Conservation (phyloP, 2,797 vertebrate genomes). For the Peromyscus eremicus region DNA sequence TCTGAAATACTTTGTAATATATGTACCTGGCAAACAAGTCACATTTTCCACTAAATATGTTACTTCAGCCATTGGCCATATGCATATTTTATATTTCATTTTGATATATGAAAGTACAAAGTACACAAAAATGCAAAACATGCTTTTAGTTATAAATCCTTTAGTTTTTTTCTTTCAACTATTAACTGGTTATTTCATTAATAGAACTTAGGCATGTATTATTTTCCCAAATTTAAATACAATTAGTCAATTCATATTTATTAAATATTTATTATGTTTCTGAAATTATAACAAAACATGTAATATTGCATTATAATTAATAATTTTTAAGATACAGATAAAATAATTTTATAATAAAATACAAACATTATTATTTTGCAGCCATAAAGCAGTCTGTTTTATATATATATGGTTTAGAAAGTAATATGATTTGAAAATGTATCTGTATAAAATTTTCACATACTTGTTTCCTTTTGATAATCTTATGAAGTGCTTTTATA, state of each 20-base stretch:
- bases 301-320: background rate
- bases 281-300: background rate
- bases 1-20: background rate
- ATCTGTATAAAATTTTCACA: background rate
- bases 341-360: too few species aligned
- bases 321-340: background rate
- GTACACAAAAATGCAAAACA: too few species aligned
- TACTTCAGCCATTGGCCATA: background rate
- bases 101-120: background rate
- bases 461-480: background rate
- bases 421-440: background rate
- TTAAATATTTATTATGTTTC: background rate
- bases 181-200: background rate
- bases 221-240: background rate
- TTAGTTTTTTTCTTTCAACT: background rate
- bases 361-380: background rate
- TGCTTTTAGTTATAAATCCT: background rate
- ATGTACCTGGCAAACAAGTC: background rate
- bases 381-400: background rate
- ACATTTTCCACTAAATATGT: background rate
- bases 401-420: background rate
- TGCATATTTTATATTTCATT: background rate
- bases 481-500: background rate
- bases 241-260: background rate
- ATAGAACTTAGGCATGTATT: background rate